Conservation (phyloP, 1,140 invertebrate species). For the Zaprionus africanus region DNA sequence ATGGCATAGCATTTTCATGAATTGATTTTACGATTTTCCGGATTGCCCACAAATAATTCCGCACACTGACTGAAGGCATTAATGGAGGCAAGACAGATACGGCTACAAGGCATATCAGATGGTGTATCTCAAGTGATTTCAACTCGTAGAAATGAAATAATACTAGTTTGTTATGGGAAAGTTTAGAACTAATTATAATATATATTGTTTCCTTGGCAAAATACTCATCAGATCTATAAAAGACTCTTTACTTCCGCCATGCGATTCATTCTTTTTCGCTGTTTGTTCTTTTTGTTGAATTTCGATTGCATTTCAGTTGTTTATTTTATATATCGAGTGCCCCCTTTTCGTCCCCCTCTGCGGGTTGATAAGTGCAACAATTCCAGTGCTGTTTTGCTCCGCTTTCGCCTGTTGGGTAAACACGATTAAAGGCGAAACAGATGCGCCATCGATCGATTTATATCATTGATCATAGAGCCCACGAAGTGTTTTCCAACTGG, state of each 20-base stretch:
- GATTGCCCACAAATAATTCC: conserved; percentile 1
- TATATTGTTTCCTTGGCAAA: too few species aligned
- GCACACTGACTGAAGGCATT: neutral
- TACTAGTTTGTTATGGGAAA: too few species aligned
- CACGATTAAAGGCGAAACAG: conserved; percentile 21
- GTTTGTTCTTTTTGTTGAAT: conserved; percentile 8
- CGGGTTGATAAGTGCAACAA: conserved; percentile 28
- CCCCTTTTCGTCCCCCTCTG: too few species aligned
- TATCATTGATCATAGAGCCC: conserved; percentile 27
- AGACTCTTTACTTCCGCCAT: neutral
- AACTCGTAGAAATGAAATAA: neutral
- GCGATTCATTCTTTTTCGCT: neutral
- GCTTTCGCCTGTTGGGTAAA: neutral
- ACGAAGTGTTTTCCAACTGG: conserved; percentile 4
- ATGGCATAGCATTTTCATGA: conserved; percentile 41
- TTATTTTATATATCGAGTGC: conserved; percentile 18
- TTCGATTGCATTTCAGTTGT: conserved; percentile 22
- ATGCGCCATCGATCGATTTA: conserved; percentile 45
- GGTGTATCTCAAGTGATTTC: neutral
- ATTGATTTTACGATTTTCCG: conserved; percentile 40
- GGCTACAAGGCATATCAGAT: neutral
- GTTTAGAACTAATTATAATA: too few species aligned
- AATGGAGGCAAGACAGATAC: conserved; percentile 1
- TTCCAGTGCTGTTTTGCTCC: conserved; percentile 33
- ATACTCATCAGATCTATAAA: neutral